Base-by-base conservation (phyloP, 2,797 vertebrate genomes). In the Ibycter americanus region DNA sequence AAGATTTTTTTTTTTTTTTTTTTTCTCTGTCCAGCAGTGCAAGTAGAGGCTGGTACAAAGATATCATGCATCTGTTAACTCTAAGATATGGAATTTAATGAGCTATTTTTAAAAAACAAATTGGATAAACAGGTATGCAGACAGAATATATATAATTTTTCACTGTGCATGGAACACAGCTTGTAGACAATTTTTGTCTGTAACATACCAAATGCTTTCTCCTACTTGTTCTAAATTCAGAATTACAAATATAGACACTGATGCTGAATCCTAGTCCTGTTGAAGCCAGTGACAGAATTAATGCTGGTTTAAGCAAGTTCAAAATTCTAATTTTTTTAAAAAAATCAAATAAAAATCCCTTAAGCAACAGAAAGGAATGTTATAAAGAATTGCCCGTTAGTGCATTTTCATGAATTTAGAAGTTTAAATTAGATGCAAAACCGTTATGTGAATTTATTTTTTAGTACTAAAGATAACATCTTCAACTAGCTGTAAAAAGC, bases 181-280 rank as follows among this genome's bases (percentile, higher is more conserved):
- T 89, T 83, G 74, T 62, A 85, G 92, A 87, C 42, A 25, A 20
- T 87, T 96, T 97, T 72, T 84, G 36, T 90, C 92, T 95, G 67
- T 72, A 87, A 63, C 59, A 46, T 76, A 87, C 81, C 83, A 95
- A 89, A 92, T 91, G 90, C 63, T 87, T 93, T 95, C 93, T 96
- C 89, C 95, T 95, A 92, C 95, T 94, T 87, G 59, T 94, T 93
- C 93, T 97, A 95, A 96, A 92, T 93, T 92, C 87, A 96, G 90
- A 49, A 40, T 49, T 87, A 71, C 62, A 95, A 94, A 93, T 96
- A 82, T 59, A 94, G 93, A 83, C 38, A 31, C 46, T 78, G 70
- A 58, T 90, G 55, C 34, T 89, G 81, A 80, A 87, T 85, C 47
- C 36, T 77, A 51, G 38, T 78, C 31, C n/a, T 1, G 1, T 1